Base-by-base conservation (phyloP, 2,113 vertebrate genomes). In the Cepphus grylle region DNA sequence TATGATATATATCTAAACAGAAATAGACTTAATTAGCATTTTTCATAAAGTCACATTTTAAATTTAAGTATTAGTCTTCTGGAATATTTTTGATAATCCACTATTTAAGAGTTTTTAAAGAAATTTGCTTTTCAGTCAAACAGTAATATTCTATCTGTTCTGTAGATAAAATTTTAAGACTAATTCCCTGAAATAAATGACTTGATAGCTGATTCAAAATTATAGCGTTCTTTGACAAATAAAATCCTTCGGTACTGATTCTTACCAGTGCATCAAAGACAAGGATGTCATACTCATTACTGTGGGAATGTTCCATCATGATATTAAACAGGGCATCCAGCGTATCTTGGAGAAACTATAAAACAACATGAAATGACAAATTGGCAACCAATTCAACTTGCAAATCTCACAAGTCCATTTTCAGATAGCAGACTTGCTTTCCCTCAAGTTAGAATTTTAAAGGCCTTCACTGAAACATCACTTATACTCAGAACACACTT, bases 231-330 rank as follows among this genome's bases (percentile, higher is more conserved):
- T 83, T 32, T 7, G 15, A 50, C n/a, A 94, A 45, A 52, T 45
- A 29, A 77, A 83, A 45, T 47, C 8, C 3, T 58, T 36, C 1
- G 0, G 8, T 67, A 34, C 8, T 26, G 30, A 84, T 90, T 92
- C 99, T 98, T 98, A 99, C 99, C 99, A 99, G 96, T n/a, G 99
- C 99, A 93, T 99, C 99, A 67, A 99, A 99, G 89, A 99, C 99
- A 12, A 99, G 99, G 95, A 99, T 99, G 97, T 99, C 99, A 40
- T 99, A 99, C 79, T 99, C 98, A 29, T 99, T 96, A 20, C 98
- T 99, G 76, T 99, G 98, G 76, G 99, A 99, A 96, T 99, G 98
- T 34, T 99, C 99, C 99, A 99, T 99, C 99, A 99, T 99, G 97
- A 99, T 99, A 96, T 99, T 99, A 98, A 99, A 99, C 84, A 99